Evolutionary conservation across 2,888 invertebrate genomes (phyloP), one percentile per base, ranked within the genome.

Genomic region (Petrolisthes manimaculis): DNA sequence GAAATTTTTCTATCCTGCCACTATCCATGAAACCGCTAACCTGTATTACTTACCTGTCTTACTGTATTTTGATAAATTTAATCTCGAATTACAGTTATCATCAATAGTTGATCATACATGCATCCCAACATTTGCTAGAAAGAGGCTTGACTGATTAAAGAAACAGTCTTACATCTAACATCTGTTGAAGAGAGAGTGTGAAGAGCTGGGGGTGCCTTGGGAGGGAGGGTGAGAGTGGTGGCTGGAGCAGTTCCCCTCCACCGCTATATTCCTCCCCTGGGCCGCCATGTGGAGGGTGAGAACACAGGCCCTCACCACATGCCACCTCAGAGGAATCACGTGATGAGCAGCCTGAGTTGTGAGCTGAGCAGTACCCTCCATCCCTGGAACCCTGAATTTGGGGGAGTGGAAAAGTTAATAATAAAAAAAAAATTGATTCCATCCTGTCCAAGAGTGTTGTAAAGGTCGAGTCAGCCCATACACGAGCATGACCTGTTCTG

Each of bases 291-390:
- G 81, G 89, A 67, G 77, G 79, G 69, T 88, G 88, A n/a, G 86
- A 78, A 93, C 97, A 97, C 93, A 96, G 96, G 75, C 96, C 96
- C 92, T 97, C 97, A 0, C 96, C 96, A 93, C 97, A 98, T 0
- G 97, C 97, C 85, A 97, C 95, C 92, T 97, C 97, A 0, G 97
- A 97, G 56, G 97, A 97, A 92, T 97, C 97, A 0, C 97, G 96
- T 4, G 97, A 97, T 92, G 89, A 89, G 21, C 89, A 83, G n/a
- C 88, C 84, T 14, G 88, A 88, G 3, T 84, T 77, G n/a, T 89
- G 89, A 55, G 89, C 89, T 56, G 89, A 89, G 80, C 89, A 89
- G 69, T 89, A 89, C 18, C 89, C 89, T 24, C 89, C 89, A 75
- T 89, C 89, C 18, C 89, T 83, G 9, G 89, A 89, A 67, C 89